Evolutionary conservation across 1,140 invertebrate genomes (phyloP), one percentile per base, ranked within the genome.

Genomic region (Phthorimaea operculella): DNA sequence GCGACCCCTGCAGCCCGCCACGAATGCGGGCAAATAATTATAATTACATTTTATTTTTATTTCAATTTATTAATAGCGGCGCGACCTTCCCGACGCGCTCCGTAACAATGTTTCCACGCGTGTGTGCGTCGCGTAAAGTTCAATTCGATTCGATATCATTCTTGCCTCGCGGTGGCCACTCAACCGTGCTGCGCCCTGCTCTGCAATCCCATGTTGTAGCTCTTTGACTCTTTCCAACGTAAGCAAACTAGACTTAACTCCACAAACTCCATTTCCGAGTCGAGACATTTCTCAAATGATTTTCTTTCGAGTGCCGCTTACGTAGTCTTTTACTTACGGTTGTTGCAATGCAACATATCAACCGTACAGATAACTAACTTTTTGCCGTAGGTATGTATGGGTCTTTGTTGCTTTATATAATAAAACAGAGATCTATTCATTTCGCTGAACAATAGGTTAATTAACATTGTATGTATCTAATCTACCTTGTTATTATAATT

Each of bases 21-120:
- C 74, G 71, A 75, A 82, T 79, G 76, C 74, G 76, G 78, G 74
- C 73, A 76, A 78, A 81, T 76, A 76, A 80, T 82, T 79, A 74
- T 77, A 76, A 79, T 79, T 76, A 74, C 69, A 73, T 74, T 74
- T 74, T 77, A 72, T 77, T 79, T 76, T 72, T 77, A 72, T 72
- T 72, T 52, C 71, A 70, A 69, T 69, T 72, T 73, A 76, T 79
- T 76, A 76, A 73, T 75, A 71, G 65, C 57, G 39, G 54, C 58
- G 55, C 64, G 66, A 68, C 69, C 67, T 70, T 72, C 63, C 67
- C 62, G 66, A 17, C 44, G 21, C 44, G n/a, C 45, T 58, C 21
- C 53, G 58, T 62, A 57, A 68, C 71, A 68, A 57, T 69, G 74
- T 69, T 39, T 39, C n/a, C n/a, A n/a, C n/a, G n/a, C 36, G 21